Evolutionary conservation across 35 echinoderm and acorn worm species (phyloP).

Genomic region (Chiridota heheva): DNA sequence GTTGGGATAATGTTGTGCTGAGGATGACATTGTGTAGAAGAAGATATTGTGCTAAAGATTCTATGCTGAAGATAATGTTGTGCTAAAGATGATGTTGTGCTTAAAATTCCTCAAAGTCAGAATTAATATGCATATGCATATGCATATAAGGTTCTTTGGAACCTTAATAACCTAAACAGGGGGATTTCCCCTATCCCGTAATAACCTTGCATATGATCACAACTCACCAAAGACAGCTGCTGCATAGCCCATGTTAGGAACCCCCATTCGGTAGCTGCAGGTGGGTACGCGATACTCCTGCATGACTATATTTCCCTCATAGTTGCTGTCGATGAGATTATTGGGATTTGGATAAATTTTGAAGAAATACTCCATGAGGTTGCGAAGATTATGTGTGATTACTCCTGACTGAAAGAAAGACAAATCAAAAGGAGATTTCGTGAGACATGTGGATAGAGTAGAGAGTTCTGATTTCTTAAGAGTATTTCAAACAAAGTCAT

Average conservation of each 20-base stretch:
- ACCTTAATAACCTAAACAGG: too few relatives aligned
- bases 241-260: constrained; percentile 70
- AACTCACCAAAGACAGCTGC: constrained; percentile 78
- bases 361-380: constrained; percentile 60
- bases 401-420: constrained; percentile 56
- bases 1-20: too few relatives aligned
- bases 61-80: too few relatives aligned
- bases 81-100: too few relatives aligned
- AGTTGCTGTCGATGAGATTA: constrained; percentile 2
- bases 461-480: too few relatives aligned
- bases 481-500: too few relatives aligned
- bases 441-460: too few relatives aligned
- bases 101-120: too few relatives aligned
- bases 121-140: too few relatives aligned
- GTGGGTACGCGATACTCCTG: constrained; percentile 85
- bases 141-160: too few relatives aligned
- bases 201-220: neutral
- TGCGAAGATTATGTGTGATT: constrained; percentile 64
- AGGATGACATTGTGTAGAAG: too few relatives aligned
- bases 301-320: constrained; percentile 41
- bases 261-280: constrained; percentile 78
- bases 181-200: neutral
- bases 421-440: neutral
- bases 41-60: too few relatives aligned
- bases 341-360: constrained; percentile 55